Conservation (phyloP, 2,113 vertebrate species). For the Pipra filicauda region DNA sequence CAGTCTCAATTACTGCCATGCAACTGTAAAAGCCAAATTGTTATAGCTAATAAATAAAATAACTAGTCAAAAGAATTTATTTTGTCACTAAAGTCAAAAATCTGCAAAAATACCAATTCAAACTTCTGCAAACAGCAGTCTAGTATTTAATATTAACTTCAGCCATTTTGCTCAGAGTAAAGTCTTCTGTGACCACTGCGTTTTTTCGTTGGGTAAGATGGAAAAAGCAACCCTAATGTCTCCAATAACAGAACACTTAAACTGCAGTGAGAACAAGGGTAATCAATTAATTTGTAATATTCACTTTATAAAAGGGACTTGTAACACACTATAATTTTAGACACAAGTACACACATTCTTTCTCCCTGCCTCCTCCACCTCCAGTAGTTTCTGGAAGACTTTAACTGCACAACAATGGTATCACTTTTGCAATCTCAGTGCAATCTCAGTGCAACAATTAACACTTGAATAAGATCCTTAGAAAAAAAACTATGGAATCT, state of each 20-base stretch:
- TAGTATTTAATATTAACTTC: background rate
- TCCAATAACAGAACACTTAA: background rate
- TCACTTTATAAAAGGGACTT: background rate
- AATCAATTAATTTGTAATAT: background rate
- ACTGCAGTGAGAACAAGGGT: background rate
- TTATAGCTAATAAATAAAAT: background rate
- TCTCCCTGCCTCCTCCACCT: background rate
- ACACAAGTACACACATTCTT: background rate
- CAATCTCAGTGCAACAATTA: background rate
- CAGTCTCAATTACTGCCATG: background rate
- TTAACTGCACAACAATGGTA: background rate
- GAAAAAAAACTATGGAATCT: background rate
- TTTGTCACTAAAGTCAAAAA: background rate
- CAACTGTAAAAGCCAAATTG: background rate
- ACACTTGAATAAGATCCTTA: background rate
- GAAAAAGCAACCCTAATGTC: background rate
- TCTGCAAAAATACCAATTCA: background rate
- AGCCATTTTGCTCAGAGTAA: background rate
- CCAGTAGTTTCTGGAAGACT: background rate
- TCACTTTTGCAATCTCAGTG: background rate
- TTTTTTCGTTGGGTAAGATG: background rate
- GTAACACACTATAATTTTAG: background rate
- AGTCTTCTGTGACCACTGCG: background rate
- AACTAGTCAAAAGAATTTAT: background rate
- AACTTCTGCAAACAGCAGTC: background rate